Evolutionary conservation across 2,888 invertebrate genomes (phyloP), one percentile per base, ranked within the genome.

Genomic region (Archips xylosteana): DNA sequence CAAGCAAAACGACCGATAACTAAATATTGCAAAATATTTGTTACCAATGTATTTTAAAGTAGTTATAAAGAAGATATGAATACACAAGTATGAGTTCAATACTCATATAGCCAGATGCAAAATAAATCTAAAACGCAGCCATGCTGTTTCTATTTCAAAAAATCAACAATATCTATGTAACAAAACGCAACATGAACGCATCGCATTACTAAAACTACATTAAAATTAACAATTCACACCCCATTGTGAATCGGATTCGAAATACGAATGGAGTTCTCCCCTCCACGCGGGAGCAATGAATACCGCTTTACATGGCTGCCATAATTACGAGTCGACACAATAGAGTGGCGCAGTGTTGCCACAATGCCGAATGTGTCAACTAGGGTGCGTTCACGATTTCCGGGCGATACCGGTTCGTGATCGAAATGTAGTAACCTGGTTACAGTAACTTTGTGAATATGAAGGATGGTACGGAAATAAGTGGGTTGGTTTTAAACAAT

Each of bases 181-280:
- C 73, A 63, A 63, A 65, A 67, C 66, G 66, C 42, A 61, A 62
- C 70, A 65, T 45, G 36, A 73, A 75, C 80, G 85, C 84, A 84
- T 86, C 86, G 76, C 83, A 83, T 87, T 86, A 86, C 86, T 81
- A 86, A 85, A 74, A 87, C 87, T 77, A 85, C 83, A 85, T 85
- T 86, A 82, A 76, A 79, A 65, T 81, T 83, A 80, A 84, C 78
- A 81, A 65, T 83, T 85, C 81, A 83, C 86, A 85, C 87, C 86
- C 87, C 81, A 81, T 80, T 78, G 80, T 42, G 54, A 45, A 32
- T 54, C 59, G 65, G 64, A 66, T 47, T 74, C 54, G 54, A 54
- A 54, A 54, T 54, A 49, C 63, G 68, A 47, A 54, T 54, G 32
- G 71, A 15, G n/a, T 15, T 42, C 66, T 54, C 70, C 75, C 69